Percentiles rank a stretch among this genome's conserved stretches.
These are phyloP conservation scores for Pelodytes ibericus DNA, from an alignment of 2,797 vertebrate species.

Conservation along the genomic window DNA sequence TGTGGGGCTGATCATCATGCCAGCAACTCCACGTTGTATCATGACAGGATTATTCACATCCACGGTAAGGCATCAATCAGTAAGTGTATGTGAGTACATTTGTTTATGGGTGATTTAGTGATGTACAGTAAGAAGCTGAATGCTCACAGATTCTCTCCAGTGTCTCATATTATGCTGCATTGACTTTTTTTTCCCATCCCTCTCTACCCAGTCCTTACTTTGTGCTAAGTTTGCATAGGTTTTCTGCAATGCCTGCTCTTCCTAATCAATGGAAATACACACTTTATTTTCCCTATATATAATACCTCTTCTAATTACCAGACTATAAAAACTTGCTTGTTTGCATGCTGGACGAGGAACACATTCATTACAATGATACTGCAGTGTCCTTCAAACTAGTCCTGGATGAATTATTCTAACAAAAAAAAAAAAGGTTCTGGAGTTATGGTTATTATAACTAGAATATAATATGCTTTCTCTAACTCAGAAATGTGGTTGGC, in stretches of 20 bases:
- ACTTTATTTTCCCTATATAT: constrained; percentile 15
- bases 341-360: not conserved
- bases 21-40: constrained; percentile 74
- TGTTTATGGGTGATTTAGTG: constrained; percentile 44
- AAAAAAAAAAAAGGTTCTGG: not conserved
- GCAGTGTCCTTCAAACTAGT: constrained; percentile 50
- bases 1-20: constrained; percentile 82
- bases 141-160: constrained; percentile 39
- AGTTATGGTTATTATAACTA: not conserved
- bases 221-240: constrained; percentile 43
- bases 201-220: constrained; percentile 11
- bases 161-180: constrained; percentile 55
- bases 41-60: constrained; percentile 85
- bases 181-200: constrained; percentile 45
- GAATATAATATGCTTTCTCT: not conserved
- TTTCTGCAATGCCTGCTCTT: constrained; percentile 52
- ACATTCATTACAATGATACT: constrained; percentile 30
- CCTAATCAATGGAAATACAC: not conserved
- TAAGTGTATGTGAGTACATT: constrained; percentile 3
- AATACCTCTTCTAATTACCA: not conserved
- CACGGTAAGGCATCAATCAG: constrained; percentile 81
- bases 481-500: not conserved
- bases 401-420: not conserved
- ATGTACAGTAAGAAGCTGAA: constrained; percentile 49
- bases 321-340: not conserved